Base-by-base conservation (phyloP, 2,113 vertebrate genomes). In the Harpagus bidentatus region DNA sequence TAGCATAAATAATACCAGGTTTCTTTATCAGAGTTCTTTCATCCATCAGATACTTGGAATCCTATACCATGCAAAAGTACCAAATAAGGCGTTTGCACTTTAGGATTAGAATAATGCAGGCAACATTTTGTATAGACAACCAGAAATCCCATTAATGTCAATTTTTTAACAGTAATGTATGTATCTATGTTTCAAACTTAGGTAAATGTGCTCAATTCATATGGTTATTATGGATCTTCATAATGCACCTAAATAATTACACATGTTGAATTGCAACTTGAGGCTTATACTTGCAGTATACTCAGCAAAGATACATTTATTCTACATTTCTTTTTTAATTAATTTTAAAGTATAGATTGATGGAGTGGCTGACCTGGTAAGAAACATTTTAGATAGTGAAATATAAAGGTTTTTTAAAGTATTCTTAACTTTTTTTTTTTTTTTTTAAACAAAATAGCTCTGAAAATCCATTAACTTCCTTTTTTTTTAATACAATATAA, bases 381-480 rank as follows among this genome's bases (percentile, higher is more conserved):
- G 25, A 95, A 82, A n/a, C 5, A 62, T 93, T 96, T 97, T 90
- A 95, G 65, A 88, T 72, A 87, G 32, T 58, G 29, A 59, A 94
- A 91, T 85, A 77, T 19, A 95, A 97, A 50, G 53, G 55, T 88
- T 95, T 95, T 95, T 11, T 3, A 20, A 71, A 74, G 15, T 76
- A 91, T 83, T 97, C 89, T 93, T 95, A 82, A 83, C 84, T 29
- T 77, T 78, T 94, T 78, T 79, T 52, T 78, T n/a, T 50, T 87
- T 79, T 52, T 87, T 81, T 50, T 9, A 26, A 95, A 76, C 16
- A 90, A 93, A 96, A 79, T 58, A 88, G 32, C 48, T 98, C 67
- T 66, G 61, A 76, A 96, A 96, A 97, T 90, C 93, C 93, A 96
- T 93, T 97, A 93, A 92, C 52, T 90, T 96, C 13, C 29, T 40